phyloP scores from a whole-genome alignment of 2,888 invertebrate species.

The Dendrolimus houi region DNA sequence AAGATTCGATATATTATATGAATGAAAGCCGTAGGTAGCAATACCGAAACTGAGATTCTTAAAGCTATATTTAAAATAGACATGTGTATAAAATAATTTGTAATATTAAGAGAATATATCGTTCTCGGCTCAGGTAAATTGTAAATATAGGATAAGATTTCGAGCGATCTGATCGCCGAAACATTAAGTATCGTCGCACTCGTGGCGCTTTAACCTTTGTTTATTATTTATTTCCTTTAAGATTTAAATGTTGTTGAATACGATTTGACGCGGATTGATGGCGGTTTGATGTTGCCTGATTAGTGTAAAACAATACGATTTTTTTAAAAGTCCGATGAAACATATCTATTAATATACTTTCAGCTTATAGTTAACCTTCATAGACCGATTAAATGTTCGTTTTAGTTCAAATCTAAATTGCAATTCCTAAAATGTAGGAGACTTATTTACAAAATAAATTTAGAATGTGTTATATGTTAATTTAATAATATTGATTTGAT shows the following conservation, averaged over 20 bases:
- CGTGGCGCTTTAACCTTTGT: constrained; percentile 46
- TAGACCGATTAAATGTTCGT: no score
- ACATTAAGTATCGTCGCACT: constrained; percentile 23
- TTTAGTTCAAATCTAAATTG: no score
- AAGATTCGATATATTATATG: constrained; percentile 11
- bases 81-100: constrained; percentile 35
- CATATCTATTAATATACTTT: no score
- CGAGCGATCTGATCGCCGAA: constrained; percentile 44
- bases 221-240: constrained; percentile 34
- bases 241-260: constrained; percentile 43
- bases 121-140: constrained; percentile 41
- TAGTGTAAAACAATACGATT: no score
- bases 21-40: constrained; percentile 29
- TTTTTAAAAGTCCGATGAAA: no score
- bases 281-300: neutral
- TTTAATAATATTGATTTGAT: no score
- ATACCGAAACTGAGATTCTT: constrained; percentile 33
- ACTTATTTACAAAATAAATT: no score
- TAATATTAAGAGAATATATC: constrained; percentile 26
- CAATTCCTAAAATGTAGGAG: no score
- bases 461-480: no score
- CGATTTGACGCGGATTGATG: neutral
- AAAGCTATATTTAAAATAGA: constrained; percentile 31
- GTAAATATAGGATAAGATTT: constrained; percentile 47
- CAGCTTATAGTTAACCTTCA: no score